phyloP scores from a whole-genome alignment of 2,797 vertebrate genomes.

The Lophotriccus pileatus region DNA sequence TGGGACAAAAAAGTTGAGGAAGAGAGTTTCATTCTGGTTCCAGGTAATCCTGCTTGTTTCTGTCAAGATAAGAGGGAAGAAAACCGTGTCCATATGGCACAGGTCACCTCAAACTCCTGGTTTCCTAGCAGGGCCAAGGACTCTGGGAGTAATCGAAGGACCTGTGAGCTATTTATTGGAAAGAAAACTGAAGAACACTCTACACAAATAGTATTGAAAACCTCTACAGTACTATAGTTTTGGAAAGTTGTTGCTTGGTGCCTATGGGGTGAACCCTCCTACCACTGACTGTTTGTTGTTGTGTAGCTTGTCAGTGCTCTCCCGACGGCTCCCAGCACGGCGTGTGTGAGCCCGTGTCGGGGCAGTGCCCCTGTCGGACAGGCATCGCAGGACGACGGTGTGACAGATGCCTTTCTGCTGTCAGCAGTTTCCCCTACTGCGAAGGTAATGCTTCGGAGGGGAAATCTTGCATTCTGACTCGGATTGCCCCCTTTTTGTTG shows the following conservation, averaged over 20 bases:
- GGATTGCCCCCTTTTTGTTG: background rate
- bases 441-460: slow-evolving; percentile 70
- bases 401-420: slow-evolving; percentile 79
- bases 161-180: background rate
- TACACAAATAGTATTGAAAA: background rate
- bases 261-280: background rate
- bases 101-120: background rate
- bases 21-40: background rate
- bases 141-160: background rate
- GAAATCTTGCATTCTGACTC: background rate
- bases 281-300: background rate
- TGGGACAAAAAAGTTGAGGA: background rate
- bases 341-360: slow-evolving; percentile 74
- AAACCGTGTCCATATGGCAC: background rate
- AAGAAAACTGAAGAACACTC: background rate
- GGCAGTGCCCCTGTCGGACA: slow-evolving; percentile 82
- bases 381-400: slow-evolving; percentile 81
- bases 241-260: background rate
- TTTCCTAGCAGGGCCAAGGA: background rate
- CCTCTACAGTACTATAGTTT: background rate
- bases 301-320: slow-evolving; percentile 83
- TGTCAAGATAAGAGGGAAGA: background rate
- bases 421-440: slow-evolving; percentile 80
- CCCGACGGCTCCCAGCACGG: slow-evolving; percentile 74
- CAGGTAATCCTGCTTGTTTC: background rate